Evolutionary conservation across 1,140 invertebrate genomes (phyloP), one percentile per base, ranked within the genome.

Genomic region (Aphidius gifuensis): DNA sequence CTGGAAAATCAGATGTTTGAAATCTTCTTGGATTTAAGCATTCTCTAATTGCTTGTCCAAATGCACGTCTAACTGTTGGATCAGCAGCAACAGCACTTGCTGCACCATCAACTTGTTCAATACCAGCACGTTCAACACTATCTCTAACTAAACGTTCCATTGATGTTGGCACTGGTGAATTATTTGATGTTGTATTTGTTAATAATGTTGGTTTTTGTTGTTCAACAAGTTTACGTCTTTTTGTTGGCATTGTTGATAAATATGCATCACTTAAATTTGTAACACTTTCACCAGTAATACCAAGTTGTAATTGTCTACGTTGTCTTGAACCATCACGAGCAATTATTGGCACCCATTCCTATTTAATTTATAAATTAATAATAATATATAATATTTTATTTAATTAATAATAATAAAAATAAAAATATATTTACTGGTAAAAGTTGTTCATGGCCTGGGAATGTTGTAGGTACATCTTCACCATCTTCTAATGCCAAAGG

Each of bases 291-390:
- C 72, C 62, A 6, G 76, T 75, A 23, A 63, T 11, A n/a, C 61
- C 56, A 53, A 69, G 61, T 49, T 74, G 73, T 3, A 72, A 56
- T 61, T 84, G 85, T 64, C 86, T 78, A 67, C 87, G 78, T 68
- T 91, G 89, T 48, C 85, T 80, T 64, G 88, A 83, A 38, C 86
- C 77, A 74, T 94, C 92, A 21, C 86, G 82, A 6, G 87, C 85
- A 56, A 94, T 92, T 55, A 92, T 87, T 4, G 92, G 91, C 23
- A 94, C 85, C 92, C 91, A 93, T 50, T 92, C 89, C 88, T 90
- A 62, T 5, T 67, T 64, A 48, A 69, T 64, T 60, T 65, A 54
- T 61, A 38, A 38, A 32, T 50, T 48, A 40, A 50, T 45, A 38
- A 21, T 16, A 62, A 55, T 23, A 39, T 39, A 59, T 39, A 39